Base-by-base conservation (phyloP, 2,797 vertebrate species). In the Octomys mimax region DNA sequence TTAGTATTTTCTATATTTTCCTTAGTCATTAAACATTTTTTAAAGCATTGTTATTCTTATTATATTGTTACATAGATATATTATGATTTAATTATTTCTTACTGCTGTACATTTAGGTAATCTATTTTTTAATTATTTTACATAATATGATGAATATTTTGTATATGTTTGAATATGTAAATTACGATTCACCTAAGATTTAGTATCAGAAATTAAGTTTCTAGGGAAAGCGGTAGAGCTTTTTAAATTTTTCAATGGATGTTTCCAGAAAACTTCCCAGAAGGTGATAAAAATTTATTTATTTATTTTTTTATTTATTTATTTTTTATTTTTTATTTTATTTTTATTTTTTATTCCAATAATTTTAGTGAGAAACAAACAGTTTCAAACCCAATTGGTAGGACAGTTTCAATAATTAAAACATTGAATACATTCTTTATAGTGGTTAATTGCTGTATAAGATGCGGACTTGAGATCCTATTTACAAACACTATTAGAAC, bases 101-200 rank as follows among this genome's bases (percentile, higher is more conserved):
- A 73, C 42, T 87, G 16, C 5, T 93, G 16, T 0, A 79, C 21
- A 70, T 93, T 91, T 84, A 92, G 19, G 14, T 61, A 62, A 0
- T 70, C 77, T 83, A 71, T 75, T 21, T 71, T 90, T 66, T 92
- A 71, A 1, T 77, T 94, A 92, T 87, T 95, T 89, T 80, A 89
- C 94, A 95, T 2, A 80, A 64, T 78, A 42, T 77, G 19, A 54
- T 89, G 28, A 90, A 42, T 4, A 94, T 66, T 88, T 82, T 36
- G 36, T 85, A 71, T 21, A 66, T 89, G 71, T 92, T 77, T 70
- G n/a, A 46, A 42, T 92, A 13, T 68, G 36, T 78, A 21, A 59
- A 49, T 92, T 87, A 91, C 80, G 26, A 36, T 88, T 91, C 95
- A 93, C 73, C 91, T 91, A 95, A 82, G 42, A 82, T 95, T 89